Base-by-base conservation (phyloP, 2,113 vertebrate genomes). In the Sphyrna mokarran region DNA sequence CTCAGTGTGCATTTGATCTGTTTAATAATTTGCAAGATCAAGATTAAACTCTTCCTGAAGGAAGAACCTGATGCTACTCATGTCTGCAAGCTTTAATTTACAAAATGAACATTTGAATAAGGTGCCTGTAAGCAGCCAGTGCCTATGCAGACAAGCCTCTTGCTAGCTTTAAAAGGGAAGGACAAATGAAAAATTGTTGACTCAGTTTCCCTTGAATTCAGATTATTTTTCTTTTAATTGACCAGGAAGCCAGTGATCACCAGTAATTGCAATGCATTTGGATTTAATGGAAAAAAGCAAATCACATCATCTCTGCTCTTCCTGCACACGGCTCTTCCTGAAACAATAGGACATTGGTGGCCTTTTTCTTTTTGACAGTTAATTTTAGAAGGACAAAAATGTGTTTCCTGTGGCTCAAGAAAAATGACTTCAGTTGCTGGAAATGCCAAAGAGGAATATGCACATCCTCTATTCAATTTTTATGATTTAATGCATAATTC, bases 301-400 rank as follows among this genome's bases (percentile, higher is more conserved):
- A 91, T 66, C 89, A 66, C 14, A 6, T 33, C 26, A 63, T 91
- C n/a, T n/a, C n/a, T n/a, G n/a, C n/a, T n/a, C n/a, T n/a, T n/a
- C n/a, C n/a, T n/a, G 61, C 89, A 66, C 1, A 66, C 29, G 40
- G 89, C 33, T 8, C 37, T 93, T 66, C 22, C 61, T 93, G 61
- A 66, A 93, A 66, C 89, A 93, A 93, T 68, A 68, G 23, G 89
- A 93, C 89, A 93, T 63, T 68, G 63, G n/a, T 93, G 33, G 33
- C 20, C 61, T 68, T 93, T 68, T 66, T 68, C n/a, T 93, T 40
- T 66, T 93, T 33, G 94, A 37, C 23, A 72, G 6, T 13, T 76
- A 76, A 43, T 48, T 72, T 72, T 72, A 95, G 66, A 95, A 13
- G 26, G 22, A 16, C 68, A 95, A 95, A 69, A 95, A 54, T 95